A percentile compares a stretch with the other conserved stretches of the same genome.
Conservation (phyloP, 2,113 vertebrate species). For the Amia ocellicauda region DNA sequence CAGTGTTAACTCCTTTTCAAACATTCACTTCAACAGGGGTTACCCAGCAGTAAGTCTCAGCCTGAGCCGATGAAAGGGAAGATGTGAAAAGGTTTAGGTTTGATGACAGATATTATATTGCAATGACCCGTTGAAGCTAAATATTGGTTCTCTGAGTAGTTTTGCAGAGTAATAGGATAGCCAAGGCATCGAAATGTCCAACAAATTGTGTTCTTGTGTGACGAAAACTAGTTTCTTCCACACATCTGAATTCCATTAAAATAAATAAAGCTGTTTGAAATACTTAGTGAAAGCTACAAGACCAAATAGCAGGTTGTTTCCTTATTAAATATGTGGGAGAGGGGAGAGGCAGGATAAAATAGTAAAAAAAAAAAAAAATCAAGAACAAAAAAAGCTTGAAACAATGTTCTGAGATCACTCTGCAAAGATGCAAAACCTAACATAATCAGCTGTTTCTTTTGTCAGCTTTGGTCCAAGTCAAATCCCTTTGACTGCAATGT, state of each 20-base stretch:
- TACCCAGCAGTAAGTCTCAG: too few relatives aligned
- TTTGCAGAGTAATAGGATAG: background rate
- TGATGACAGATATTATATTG: background rate
- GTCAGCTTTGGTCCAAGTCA: background rate
- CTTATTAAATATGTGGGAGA: background rate
- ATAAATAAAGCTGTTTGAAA: background rate
- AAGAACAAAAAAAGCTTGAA: too few relatives aligned
- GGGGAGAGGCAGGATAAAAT: background rate
- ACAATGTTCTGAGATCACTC: background rate
- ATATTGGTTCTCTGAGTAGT: background rate
- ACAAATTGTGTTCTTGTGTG: constrained; percentile 21
- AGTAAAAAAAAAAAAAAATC: background rate
- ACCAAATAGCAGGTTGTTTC: background rate
- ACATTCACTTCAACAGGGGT: too few relatives aligned
- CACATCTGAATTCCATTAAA: constrained; percentile 20
- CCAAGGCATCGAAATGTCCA: constrained; percentile 7
- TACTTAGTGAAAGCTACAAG: background rate
- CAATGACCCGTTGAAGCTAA: background rate
- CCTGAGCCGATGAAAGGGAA: too few relatives aligned
- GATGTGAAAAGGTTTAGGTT: too few relatives aligned
- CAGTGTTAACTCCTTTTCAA: too few relatives aligned
- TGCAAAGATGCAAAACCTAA: background rate
- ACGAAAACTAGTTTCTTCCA: constrained; percentile 16
- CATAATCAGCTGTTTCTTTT: background rate
- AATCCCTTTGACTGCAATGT: background rate